These are phyloP conservation scores for Drosophila lutescens DNA, from an alignment of 2,888 invertebrate species.

Conservation along the genomic window DNA sequence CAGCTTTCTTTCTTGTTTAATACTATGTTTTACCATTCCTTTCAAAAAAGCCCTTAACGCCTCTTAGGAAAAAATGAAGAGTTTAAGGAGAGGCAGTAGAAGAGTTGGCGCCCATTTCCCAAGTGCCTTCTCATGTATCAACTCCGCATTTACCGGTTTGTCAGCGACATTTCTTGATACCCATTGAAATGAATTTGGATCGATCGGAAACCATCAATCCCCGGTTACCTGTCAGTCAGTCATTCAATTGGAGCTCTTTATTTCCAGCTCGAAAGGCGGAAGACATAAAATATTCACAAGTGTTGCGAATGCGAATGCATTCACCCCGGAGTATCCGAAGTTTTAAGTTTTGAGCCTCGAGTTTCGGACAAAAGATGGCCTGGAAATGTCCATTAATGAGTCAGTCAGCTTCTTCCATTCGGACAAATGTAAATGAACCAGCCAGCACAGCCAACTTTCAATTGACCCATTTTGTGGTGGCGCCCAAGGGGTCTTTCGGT, in stretches of 20 bases:
- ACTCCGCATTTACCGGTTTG: too few relatives aligned
- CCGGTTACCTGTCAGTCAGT: slow-evolving; percentile 1
- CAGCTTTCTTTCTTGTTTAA: too few relatives aligned
- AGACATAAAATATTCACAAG: slow-evolving; percentile 32
- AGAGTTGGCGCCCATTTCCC: too few relatives aligned
- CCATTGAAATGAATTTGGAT: background rate
- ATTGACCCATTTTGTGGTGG: slow-evolving; percentile 60
- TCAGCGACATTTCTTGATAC: background rate
- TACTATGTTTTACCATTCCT: too few relatives aligned
- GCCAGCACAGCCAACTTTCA: slow-evolving; percentile 42
- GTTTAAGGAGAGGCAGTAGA: too few relatives aligned
- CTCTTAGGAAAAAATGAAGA: too few relatives aligned
- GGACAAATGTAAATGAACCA: slow-evolving; percentile 18
- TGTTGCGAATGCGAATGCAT: slow-evolving; percentile 23
- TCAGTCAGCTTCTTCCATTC: slow-evolving; percentile 14
- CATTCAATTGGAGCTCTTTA: slow-evolving; percentile 7
- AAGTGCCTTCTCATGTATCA: too few relatives aligned
- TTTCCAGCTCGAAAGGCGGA: slow-evolving; percentile 22
- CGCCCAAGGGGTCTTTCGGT: background rate
- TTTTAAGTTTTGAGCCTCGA: background rate
- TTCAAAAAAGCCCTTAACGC: too few relatives aligned
- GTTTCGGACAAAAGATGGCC: slow-evolving; percentile 6
- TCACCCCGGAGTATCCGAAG: slow-evolving; percentile 11
- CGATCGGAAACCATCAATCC: slow-evolving; percentile 2
- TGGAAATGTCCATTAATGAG: slow-evolving; percentile 18